Evolutionary conservation across 23 tunicate species (phyloP), one percentile per base, ranked within the genome.

Genomic region (Ciona savignyi): DNA sequence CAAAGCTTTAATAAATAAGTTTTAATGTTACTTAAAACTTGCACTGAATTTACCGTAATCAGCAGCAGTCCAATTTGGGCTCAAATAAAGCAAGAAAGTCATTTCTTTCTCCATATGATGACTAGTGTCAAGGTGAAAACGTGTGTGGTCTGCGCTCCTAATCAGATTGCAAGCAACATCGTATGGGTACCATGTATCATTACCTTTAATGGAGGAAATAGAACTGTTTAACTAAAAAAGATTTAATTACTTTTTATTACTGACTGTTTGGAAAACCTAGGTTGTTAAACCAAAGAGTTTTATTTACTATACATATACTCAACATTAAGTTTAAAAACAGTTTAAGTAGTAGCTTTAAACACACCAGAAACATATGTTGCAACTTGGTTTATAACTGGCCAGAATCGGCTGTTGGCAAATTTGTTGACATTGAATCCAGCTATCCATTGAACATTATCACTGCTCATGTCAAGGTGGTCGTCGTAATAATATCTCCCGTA

Each of bases 371-470:
- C 82, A 56, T 70, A 76, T 25, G 63, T 20, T 48, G 86, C 86
- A 65, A 81, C 67, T 51, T 81, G 79, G 24, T 77, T 70, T 1
- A 87, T 78, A 24, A 87, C 74, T n/a, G 95, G 95, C 96, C 96
- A 89, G 31, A 89, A 73, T 27, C 77, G 71, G 29, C 79, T 89
- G 20, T 78, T 6, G 20, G 72, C 88, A 60, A 89, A 83, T 25
- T 83, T 74, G 33, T 89, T 65, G 29, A 83, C 79, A 49, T 89
- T 73, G 63, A 89, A 70, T 4, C 77, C 96, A 3, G 96, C 88
- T 34, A 89, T 89, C 96, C 96, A 89, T 35, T 89, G 88, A 24
- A 89, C 96, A 42, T 89, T 89, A 61, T 89, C 96, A 33, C 88
- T 82, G 29, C 72, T 56, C 0, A 77, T 9, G 73, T 89, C 96